Evolutionary conservation across 2,113 vertebrate genomes (phyloP).

Genomic region (Apaloderma vittatum): DNA sequence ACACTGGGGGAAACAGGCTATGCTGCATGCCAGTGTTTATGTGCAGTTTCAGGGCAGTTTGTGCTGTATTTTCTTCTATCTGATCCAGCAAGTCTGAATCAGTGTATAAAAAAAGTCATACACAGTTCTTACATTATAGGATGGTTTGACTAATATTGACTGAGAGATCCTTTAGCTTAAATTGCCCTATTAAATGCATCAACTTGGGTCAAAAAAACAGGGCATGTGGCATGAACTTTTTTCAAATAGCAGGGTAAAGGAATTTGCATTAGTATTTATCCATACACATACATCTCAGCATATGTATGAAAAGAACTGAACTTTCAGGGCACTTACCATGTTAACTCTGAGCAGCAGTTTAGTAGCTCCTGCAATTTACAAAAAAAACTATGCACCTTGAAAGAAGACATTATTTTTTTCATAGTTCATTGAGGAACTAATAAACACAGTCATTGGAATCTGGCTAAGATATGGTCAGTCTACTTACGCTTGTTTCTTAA

Average conservation of each 20-base stretch:
- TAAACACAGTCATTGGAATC: neutral
- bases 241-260: neutral
- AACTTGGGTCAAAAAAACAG: neutral
- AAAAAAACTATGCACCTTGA: neutral
- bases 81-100: neutral
- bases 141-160: neutral
- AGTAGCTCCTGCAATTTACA: neutral
- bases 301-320: neutral
- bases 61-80: neutral
- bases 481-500: neutral
- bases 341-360: neutral
- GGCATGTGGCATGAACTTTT: neutral
- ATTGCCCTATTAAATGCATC: neutral
- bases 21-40: neutral
- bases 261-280: neutral
- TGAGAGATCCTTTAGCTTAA: neutral
- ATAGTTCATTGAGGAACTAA: neutral
- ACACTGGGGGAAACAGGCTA: accelerated
- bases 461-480: neutral
- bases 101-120: neutral
- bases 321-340: neutral
- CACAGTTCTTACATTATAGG: neutral
- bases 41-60: neutral
- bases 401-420: neutral
- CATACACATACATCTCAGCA: neutral